Evolutionary conservation across 2,888 invertebrate genomes (phyloP).

Genomic region (Hydrotaea cyrtoneurina): DNA sequence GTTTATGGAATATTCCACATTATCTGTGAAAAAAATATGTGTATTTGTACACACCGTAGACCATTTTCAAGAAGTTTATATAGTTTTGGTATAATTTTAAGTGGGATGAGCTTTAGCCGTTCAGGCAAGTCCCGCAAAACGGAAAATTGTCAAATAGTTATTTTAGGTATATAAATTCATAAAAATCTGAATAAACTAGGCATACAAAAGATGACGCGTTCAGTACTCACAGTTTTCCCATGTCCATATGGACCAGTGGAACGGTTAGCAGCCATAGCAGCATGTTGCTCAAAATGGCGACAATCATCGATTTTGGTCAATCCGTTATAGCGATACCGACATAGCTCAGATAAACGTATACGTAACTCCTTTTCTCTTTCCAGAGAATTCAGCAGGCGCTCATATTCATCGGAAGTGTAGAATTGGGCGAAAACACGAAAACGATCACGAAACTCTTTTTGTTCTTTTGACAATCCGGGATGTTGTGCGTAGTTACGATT

Average conservation of each 20-base stretch:
- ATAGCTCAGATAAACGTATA: constrained; percentile 89
- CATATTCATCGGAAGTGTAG: constrained; percentile 92
- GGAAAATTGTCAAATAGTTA: no score
- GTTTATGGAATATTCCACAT: no score
- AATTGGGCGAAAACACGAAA: constrained; percentile 94
- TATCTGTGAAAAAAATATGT: no score
- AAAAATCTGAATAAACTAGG: no score
- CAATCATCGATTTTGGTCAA: constrained; percentile 92
- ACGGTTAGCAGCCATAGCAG: constrained; percentile 84
- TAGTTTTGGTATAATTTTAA: no score
- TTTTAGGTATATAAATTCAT: no score
- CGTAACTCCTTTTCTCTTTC: constrained; percentile 93
- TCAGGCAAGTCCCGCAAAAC: no score
- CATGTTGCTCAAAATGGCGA: constrained; percentile 92
- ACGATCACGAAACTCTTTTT: constrained; percentile 87
- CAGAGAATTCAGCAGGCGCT: constrained; percentile 88
- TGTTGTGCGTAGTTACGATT: constrained; percentile 81
- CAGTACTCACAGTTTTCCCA: constrained; percentile 80
- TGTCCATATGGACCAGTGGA: constrained; percentile 81
- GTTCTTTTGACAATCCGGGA: constrained; percentile 80
- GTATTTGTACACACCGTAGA: no score
- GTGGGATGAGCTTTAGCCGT: no score
- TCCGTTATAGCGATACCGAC: constrained; percentile 92
- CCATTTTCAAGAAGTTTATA: no score
- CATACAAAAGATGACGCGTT: no score